phyloP scores from a whole-genome alignment of 1,140 invertebrate genomes.

The Tribolium madens region DNA sequence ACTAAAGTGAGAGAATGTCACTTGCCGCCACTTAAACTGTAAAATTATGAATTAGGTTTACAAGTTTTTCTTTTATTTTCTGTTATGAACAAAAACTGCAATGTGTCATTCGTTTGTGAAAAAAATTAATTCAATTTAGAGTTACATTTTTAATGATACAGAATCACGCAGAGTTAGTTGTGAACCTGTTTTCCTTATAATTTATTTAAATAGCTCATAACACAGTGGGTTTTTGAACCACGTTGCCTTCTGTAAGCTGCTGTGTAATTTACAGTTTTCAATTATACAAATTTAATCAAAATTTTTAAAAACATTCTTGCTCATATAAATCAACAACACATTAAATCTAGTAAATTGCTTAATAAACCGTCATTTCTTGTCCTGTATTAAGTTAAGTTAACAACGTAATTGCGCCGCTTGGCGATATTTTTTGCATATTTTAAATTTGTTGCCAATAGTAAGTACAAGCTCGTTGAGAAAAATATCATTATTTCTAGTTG shows the following conservation, averaged over 20 bases:
- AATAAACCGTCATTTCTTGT: not conserved
- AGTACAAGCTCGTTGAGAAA: not conserved
- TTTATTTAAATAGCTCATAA: not conserved
- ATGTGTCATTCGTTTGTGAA: too few species aligned
- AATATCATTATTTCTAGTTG: too few species aligned
- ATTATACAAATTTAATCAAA: not conserved
- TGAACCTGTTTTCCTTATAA: not conserved
- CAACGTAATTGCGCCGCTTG: not conserved
- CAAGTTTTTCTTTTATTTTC: not conserved
- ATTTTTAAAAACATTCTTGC: not conserved
- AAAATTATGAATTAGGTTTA: not conserved
- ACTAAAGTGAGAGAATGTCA: not conserved
- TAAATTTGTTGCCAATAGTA: not conserved
- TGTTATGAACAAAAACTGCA: too few species aligned
- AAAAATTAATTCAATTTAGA: not conserved
- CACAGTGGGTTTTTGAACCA: not conserved
- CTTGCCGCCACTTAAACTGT: not conserved
- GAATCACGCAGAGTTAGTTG: not conserved
- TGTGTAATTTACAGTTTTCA: not conserved
- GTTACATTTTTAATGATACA: not conserved
- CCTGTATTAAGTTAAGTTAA: not conserved
- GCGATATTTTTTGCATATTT: not conserved
- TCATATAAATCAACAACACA: not conserved
- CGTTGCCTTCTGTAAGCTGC: not conserved
- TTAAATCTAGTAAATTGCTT: not conserved